Base-by-base conservation (phyloP, 2,888 invertebrate species). In the Limnephilus marmoratus region DNA sequence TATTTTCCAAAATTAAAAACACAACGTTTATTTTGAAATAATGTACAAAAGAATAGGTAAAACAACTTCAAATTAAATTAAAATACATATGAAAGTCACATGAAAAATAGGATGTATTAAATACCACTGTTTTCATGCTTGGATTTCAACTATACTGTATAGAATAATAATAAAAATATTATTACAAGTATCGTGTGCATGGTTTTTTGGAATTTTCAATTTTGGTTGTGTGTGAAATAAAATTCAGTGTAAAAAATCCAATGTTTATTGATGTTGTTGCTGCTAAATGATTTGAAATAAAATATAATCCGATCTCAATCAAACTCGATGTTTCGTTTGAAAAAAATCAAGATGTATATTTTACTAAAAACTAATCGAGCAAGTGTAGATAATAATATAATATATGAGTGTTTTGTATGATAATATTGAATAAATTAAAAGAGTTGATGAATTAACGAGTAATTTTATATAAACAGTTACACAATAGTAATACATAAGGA, bases 401-500 rank as follows among this genome's bases (percentile, higher is more conserved):
- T 49, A 49, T 49, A 49, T 49, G 49, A 13, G 41, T 41, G 41
- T 41, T 4, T 41, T 45, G 45, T 49, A 49, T 49, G 87, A 81
- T 68, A 29, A 90, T 80, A 81, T 34, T 81, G 29, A 53, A 13
- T 91, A 85, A 89, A 85, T 92, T 37, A 87, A 90, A 91, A 92
- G 37, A 90, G 90, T 45, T 85, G 80, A 92, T 90, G 85, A 90
- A 81, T 92, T 92, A 85, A 86, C 86, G n/a, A 90, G 31, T 90
- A 85, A 34, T 90, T 90, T 90, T 90, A 90, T 91, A 92, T 92
- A 92, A 92, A 92, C 90, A 92, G 90, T 90, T 92, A 92, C 92
- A 92, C 87, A 92, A 92, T 91, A 92, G 81, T 92, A 93, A 91
- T 90, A 93, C 90, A 90, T 92, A 92, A 90, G 90, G 92, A 91